Base-by-base conservation (phyloP, 2,797 vertebrate species). In the Phoebastria nigripes region DNA sequence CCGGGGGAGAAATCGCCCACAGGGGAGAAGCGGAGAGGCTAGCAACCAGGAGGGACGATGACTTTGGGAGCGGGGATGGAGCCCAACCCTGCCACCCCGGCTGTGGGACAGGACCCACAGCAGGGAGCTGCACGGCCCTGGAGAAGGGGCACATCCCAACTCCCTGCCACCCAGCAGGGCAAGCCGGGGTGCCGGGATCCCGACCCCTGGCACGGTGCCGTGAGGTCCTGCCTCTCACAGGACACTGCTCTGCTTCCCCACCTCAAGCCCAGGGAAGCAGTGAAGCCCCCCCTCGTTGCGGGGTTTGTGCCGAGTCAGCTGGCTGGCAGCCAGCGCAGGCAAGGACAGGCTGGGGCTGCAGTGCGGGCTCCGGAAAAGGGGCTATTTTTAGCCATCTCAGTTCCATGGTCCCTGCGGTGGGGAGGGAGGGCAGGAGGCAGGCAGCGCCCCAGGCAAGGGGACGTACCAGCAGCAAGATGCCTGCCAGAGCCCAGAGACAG, bases 381-480 rank as follows among this genome's bases (percentile, higher is more conserved):
- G 65, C 94, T 98, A 98, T 98, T 98, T 98, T 98, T 98, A 98
- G 97, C 87, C 37, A 56, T 4, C 67, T 89, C 70, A 29, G 86
- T 92, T 97, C 79, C 11, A 20, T n/a, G 37, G 65, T 85, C 69
- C 83, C 93, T 52, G 66, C 4, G 0, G 79, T 25, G 63, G 83
- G 80, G 82, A 46, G 22, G 42, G 80, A 62, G 62, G 84, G 56
- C 59, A 93, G 72, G 52, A 93, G 49, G 63, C 65, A 46, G 35
- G 80, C 41, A 71, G 52, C 3, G 17, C 9, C 56, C 35, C 46
- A 35, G 41, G 65, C 28, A 72, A 33, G 16, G 35, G 56, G 46
- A 29, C 1, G 16, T 3, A 28, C 19, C 44, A 19, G 28, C n/a
- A 85, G 46, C n/a, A 26, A 44, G 25, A n/a, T 1, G 1, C 24